Base-by-base conservation (phyloP, 2,797 vertebrate genomes). In the Gallirallus australis region DNA sequence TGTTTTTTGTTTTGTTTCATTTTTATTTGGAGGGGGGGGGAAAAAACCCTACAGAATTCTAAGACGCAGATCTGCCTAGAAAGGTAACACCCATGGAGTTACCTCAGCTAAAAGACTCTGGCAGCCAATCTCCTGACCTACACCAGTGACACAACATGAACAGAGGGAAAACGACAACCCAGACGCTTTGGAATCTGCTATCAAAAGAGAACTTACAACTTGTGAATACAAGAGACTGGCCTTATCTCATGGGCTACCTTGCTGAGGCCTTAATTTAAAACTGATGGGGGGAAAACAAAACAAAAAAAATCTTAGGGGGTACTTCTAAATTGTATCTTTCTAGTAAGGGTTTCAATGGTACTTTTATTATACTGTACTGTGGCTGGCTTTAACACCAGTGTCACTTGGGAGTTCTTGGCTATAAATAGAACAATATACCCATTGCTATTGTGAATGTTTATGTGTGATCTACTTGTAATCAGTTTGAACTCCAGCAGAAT, bases 201-300 rank as follows among this genome's bases (percentile, higher is more conserved):
- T 79, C 66, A 95, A 83, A 91, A 97, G 93, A 96, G 47, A 94
- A 97, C 96, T 95, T 95, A 94, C n/a, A 90, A 97, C 97, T 97
- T 95, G 97, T 95, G 97, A 96, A 97, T 97, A 96, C 63, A 96
- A 96, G 98, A 96, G 97, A 98, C 97, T 91, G 97, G 97, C 98
- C 98, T 97, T 95, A 90, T 92, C 93, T 96, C 60, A 95, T 63
- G 33, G 97, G 97, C 97, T 96, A 77, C 40, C 75, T 98, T 98
- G 97, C 98, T 97, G 98, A 98, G 98, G 99, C 99, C 99, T 98
- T 98, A 98, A 96, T 97, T 97, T 97, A 98, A 98, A 97, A 96
- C 98, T 98, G 64, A 57, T 9, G 65, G 65, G 65, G 63, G 63
- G 63, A 4, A 12, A 31, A n/a, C n/a, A 21, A 19, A 61, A 48